Evolutionary conservation across 2,797 vertebrate species (phyloP).

Genomic region (Lemur catta): DNA sequence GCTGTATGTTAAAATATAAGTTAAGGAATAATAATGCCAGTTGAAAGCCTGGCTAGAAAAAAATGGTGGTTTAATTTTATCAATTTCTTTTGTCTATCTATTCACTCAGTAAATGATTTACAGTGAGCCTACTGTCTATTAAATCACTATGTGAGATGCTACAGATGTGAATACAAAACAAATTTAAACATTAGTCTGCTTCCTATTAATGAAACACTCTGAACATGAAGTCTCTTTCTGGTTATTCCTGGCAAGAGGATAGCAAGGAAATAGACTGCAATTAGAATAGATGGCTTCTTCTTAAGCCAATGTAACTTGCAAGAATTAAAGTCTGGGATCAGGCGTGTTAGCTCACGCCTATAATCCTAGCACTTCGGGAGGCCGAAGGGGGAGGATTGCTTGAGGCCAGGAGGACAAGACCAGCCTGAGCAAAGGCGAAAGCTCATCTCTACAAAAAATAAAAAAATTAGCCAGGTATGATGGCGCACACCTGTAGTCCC

Average conservation of each 20-base stretch:
- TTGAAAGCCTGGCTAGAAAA: background rate
- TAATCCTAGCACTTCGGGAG: background rate
- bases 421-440: background rate
- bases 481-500: no score
- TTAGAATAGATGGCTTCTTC: background rate
- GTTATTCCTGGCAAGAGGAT: background rate
- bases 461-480: background rate
- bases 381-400: background rate
- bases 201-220: background rate
- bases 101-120: background rate
- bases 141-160: background rate
- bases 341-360: background rate
- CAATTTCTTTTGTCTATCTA: background rate
- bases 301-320: background rate
- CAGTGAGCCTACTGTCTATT: background rate
- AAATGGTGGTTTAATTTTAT: background rate
- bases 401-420: background rate
- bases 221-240: background rate
- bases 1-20: background rate
- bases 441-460: background rate
- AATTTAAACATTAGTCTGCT: background rate
- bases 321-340: background rate
- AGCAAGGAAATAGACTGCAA: background rate
- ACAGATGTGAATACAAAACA: background rate
- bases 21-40: slow-evolving; percentile 15